Base-by-base conservation (phyloP, 2,113 vertebrate genomes). In the Thamnophis sirtalis region DNA sequence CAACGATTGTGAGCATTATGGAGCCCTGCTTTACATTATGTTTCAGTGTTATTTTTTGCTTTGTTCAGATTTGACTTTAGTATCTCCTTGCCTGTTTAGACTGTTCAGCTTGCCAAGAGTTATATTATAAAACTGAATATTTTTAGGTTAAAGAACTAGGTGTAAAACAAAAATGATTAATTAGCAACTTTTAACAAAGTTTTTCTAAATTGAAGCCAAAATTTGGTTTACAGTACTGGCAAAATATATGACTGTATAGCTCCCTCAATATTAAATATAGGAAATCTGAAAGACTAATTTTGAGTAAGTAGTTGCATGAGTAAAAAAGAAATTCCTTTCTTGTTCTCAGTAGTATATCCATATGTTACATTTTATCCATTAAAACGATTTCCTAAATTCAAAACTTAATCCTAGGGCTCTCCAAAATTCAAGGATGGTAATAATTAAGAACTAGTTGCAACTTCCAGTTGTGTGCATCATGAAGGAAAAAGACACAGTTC, bases 231-330 rank as follows among this genome's bases (percentile, higher is more conserved):
- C 7, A 80, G 33, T 21, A 80, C 94, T 95, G 88, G 94, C 93
- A 96, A 91, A 93, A 92, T 84, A 95, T 94, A 96, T 38, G 95
- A 92, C 93, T 60, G 86, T 19, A 24, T 49, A 89, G 38, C 88
- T 94, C 73, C 49, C 93, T 94, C 90, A 93, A 33, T 92, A 93
- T 96, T 96, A 97, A 92, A 94, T 96, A 96, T 90, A 93, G 15
- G 38, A 93, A 19, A 94, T 92, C 95, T 96, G 95, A 94, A 94
- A 93, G 91, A 95, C 92, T 95, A 97, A 91, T 85, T 93, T 89
- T 86, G 73, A 89, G 92, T 95, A 92, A 94, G 91, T 56, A 33
- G 38, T 15, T 88, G 95, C 92, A 0, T 38, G 53, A 24, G n/a
- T 58, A 92, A 88, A 88, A 84, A 48, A 84, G 19, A 49, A 3